A percentile compares a stretch with the other conserved stretches of the same genome.
Conservation (phyloP, 1,140 invertebrate genomes). For the Elysia chlorotica region DNA sequence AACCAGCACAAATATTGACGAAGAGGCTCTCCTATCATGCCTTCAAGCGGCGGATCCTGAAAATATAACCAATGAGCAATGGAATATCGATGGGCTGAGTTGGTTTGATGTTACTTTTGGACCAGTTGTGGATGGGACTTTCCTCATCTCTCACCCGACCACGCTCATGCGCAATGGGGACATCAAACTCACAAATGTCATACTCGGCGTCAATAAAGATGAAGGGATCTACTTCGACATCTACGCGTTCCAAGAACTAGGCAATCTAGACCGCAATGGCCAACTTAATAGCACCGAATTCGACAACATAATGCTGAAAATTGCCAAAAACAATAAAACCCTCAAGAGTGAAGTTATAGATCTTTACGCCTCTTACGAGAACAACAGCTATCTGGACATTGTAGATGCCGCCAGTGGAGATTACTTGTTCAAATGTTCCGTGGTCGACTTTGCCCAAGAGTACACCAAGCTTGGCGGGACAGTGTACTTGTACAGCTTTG, state of each 20-base stretch:
- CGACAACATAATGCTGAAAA: constrained; percentile 17
- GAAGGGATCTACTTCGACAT: constrained; percentile 65
- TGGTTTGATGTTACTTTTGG: constrained; percentile 77
- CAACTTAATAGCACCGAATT: constrained; percentile 32
- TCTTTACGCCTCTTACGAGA: background rate
- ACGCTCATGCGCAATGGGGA: constrained; percentile 77
- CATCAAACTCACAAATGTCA: constrained; percentile 88
- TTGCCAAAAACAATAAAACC: constrained; percentile 61
- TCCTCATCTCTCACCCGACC: constrained; percentile 82
- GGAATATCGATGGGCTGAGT: constrained; percentile 52
- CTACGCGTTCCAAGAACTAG: constrained; percentile 31
- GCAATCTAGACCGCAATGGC: constrained; percentile 11
- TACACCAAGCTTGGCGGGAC: constrained; percentile 68
- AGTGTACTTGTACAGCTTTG: constrained; percentile 42
- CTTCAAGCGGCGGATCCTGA: constrained; percentile 73
- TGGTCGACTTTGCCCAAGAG: constrained; percentile 29
- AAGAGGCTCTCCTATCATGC: constrained; percentile 79
- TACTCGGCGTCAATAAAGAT: constrained; percentile 91
- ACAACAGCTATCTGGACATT: constrained; percentile 20
- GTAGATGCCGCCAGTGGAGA: constrained; percentile 33
- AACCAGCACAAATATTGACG: too few species aligned
- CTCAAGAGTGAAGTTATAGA: constrained; percentile 66
- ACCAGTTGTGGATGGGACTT: constrained; percentile 89
- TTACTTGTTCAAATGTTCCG: constrained; percentile 43
- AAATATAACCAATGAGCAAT: constrained; percentile 81